These are phyloP conservation scores for Dendrolimus kikuchii DNA, from an alignment of 1,140 invertebrate species.

Conservation along the genomic window DNA sequence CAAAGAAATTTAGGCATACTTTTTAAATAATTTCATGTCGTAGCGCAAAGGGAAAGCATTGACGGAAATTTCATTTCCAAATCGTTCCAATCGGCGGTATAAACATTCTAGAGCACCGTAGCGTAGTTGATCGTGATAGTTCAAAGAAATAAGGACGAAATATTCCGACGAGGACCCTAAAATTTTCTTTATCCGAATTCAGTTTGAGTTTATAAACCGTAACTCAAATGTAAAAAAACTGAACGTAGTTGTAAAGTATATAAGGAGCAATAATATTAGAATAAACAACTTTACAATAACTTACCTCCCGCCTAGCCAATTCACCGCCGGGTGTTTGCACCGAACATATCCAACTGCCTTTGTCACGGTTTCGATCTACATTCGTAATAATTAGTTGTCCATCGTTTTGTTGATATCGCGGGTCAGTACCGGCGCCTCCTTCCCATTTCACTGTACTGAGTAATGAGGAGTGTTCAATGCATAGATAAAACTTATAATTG, in stretches of 20 bases:
- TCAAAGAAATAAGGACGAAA: too few species aligned
- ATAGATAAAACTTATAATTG: too few species aligned
- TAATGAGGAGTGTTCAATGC: not conserved
- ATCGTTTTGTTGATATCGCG: constrained; percentile 72
- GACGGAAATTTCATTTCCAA: too few species aligned
- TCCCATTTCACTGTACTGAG: constrained; percentile 66
- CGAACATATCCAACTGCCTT: constrained; percentile 80
- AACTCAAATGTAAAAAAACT: not conserved
- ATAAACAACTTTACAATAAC: not conserved
- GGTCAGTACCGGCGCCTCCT: constrained; percentile 50
- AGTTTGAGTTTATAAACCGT: not conserved
- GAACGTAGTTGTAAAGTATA: not conserved
- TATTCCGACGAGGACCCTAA: too few species aligned
- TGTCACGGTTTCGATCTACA: constrained; percentile 75
- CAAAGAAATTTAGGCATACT: too few species aligned
- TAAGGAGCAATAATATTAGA: constrained; percentile 1
- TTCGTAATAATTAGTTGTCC: constrained; percentile 82
- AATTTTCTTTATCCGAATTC: too few species aligned
- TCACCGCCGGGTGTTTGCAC: constrained; percentile 82
- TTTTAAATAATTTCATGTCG: too few species aligned
- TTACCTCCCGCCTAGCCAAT: constrained; percentile 76
- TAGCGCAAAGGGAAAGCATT: too few species aligned
- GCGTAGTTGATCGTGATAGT: too few species aligned
- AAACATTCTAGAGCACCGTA: too few species aligned
- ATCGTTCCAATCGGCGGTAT: too few species aligned